phyloP scores from a whole-genome alignment of 2,113 vertebrate genomes.

The Anseranas semipalmata region DNA sequence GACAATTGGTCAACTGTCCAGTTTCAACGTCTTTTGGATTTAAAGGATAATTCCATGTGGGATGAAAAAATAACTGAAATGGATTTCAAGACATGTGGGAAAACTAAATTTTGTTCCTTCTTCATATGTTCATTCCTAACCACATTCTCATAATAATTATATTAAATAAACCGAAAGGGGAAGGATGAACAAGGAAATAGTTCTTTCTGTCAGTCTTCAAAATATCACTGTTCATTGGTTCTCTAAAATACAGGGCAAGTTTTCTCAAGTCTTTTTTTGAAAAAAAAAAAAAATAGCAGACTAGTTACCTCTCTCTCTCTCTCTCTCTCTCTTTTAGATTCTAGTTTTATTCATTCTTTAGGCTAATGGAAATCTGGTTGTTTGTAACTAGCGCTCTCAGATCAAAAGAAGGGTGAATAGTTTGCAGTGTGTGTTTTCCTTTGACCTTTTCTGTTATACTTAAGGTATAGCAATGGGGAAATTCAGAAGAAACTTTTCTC shows the following conservation, averaged over 20 bases:
- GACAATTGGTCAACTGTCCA: neutral
- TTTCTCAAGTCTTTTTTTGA: neutral
- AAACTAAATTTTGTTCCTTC: neutral
- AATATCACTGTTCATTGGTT: neutral
- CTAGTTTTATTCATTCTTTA: neutral
- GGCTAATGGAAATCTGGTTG: neutral
- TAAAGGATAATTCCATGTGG: fast-evolving
- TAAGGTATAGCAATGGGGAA: neutral
- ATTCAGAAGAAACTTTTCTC: neutral
- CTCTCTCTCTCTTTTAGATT: neutral
- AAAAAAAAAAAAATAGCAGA: too few species aligned
- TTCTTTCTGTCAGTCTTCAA: neutral
- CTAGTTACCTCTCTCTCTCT: neutral
- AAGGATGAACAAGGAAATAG: neutral
- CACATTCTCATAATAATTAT: fast-evolving
- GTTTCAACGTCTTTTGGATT: neutral
- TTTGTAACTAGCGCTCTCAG: neutral
- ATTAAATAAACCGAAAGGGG: neutral
- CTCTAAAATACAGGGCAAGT: neutral
- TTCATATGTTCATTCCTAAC: neutral
- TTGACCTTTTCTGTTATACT: neutral
- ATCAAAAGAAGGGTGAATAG: fast-evolving
- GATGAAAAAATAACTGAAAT: neutral
- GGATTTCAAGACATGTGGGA: neutral
- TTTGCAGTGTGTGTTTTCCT: neutral